A percentile compares a stretch with the other conserved stretches of the same genome.
Evolutionary conservation across 1,140 invertebrate genomes (phyloP).

Genomic region (Cydia fagiglandana): DNA sequence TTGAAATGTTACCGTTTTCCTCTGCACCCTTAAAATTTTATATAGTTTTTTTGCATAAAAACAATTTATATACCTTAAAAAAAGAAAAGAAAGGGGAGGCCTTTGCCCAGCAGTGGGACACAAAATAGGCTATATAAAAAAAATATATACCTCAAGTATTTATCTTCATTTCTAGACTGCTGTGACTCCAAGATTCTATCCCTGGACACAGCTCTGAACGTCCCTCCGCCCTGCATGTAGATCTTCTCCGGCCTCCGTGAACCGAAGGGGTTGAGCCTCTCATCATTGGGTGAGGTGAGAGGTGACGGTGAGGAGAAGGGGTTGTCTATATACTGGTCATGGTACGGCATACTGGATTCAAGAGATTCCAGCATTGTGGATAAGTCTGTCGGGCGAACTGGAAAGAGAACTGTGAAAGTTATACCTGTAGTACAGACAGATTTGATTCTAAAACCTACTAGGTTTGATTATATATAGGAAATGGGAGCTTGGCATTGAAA

Average conservation of each 20-base stretch:
- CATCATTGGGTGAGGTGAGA: conserved; percentile 76
- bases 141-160: conserved; percentile 68
- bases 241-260: conserved; percentile 70
- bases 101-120: too few relatives aligned
- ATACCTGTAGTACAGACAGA: conserved; percentile 10
- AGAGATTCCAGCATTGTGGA: conserved; percentile 72
- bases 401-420: conserved; percentile 40
- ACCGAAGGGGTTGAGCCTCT: conserved; percentile 63
- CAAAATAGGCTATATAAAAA: too few relatives aligned
- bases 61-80: too few relatives aligned
- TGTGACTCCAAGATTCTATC: conserved; percentile 72
- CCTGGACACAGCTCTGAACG: conserved; percentile 71
- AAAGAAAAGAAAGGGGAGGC: too few relatives aligned
- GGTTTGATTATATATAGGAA: too few relatives aligned
- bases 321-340: conserved; percentile 77
- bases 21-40: too few relatives aligned
- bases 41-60: too few relatives aligned
- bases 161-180: conserved; percentile 68
- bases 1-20: too few relatives aligned
- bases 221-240: conserved; percentile 76
- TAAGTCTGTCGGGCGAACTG: conserved; percentile 71
- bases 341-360: conserved; percentile 69
- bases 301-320: conserved; percentile 78
- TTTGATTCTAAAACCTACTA: neutral
- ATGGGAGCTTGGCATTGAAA: too few relatives aligned